Base-by-base conservation (phyloP, 2,888 invertebrate genomes). In the Tenthredo mesomela region DNA sequence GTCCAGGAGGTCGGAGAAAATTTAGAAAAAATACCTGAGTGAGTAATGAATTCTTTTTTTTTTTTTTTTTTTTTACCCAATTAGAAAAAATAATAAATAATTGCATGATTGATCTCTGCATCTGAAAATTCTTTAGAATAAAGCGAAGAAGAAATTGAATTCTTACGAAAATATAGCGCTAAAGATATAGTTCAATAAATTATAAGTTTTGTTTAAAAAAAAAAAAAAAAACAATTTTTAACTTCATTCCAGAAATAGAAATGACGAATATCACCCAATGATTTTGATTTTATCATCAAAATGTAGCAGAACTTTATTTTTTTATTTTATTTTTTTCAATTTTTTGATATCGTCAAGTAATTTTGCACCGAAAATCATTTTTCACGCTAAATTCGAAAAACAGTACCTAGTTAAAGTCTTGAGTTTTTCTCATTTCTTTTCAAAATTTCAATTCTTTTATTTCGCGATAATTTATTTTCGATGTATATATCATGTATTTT, bases 1-100 rank as follows among this genome's bases (percentile, higher is more conserved):
- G 89, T 93, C 50, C 93, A 93, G 70, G 93, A 93, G 86, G 88
- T 93, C 65, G 93, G 93, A 2, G 93, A 93, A 10, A 90, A 91
- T 71, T 87, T 90, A 21, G 91, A 89, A 71, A 90, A 90, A 86
- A 86, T 91, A 33, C 87, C 89, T 58, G 91, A 90, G 92, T 92
- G 80, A 88, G 88, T 86, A 6, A 15, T 58, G 7, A 2, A 58
- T 29, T 50, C 82, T 43, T 61, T 61, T 10, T 2, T 29, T 37
- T 25, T 6, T 61, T 73, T 18, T 65, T 50, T 50, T 50, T 3
- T 50, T 15, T 18, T 15, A 12, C 10, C 12, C 1, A 5, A 50
- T 50, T 18, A 50, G 21, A 61, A 10, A 9, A 61, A 61, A 21
- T 25, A 7, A 58, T 1, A 70, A 18, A 70, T 15, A 33, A 70